These are phyloP conservation scores for Manduca sexta DNA, from an alignment of 1,140 invertebrate species.

Conservation along the genomic window DNA sequence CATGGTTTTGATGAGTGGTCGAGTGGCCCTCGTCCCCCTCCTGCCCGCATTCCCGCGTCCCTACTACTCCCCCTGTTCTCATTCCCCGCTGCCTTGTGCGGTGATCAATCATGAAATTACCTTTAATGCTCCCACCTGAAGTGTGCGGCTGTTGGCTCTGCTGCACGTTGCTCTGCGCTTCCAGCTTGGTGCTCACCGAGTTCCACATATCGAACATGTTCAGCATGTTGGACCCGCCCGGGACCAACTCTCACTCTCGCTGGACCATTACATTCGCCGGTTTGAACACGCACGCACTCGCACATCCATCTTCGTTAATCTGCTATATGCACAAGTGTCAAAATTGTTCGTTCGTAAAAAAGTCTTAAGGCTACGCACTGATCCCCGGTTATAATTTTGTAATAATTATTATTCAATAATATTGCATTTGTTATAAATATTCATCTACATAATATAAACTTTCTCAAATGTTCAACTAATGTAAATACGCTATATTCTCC, in stretches of 20 bases:
- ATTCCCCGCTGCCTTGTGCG: no score
- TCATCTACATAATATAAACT: slow-evolving; percentile 64
- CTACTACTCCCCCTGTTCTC: no score
- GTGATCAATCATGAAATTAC: slow-evolving; percentile 72
- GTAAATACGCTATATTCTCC: slow-evolving; percentile 68
- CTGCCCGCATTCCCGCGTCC: no score
- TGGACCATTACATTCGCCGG: slow-evolving; percentile 39
- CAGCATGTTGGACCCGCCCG: slow-evolving; percentile 50
- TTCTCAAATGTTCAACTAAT: slow-evolving; percentile 72
- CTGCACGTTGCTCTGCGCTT: slow-evolving; percentile 78
- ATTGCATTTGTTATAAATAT: slow-evolving; percentile 30
- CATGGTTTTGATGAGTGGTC: no score
- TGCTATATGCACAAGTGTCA: slow-evolving; percentile 44
- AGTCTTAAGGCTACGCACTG: slow-evolving; percentile 64
- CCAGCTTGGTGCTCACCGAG: slow-evolving; percentile 86
- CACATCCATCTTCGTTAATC: slow-evolving; percentile 47
- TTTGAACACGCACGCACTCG: slow-evolving; percentile 10
- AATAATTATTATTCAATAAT: slow-evolving; percentile 30
- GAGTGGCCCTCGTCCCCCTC: no score
- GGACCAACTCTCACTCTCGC: slow-evolving; percentile 38
- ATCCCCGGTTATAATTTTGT: slow-evolving; percentile 60
- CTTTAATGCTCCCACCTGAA: slow-evolving; percentile 89
- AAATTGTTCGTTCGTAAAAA: slow-evolving; percentile 62
- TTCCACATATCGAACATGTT: slow-evolving; percentile 93
- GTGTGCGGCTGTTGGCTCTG: slow-evolving; percentile 81